Evolutionary conservation across 2,797 vertebrate genomes (phyloP).

Genomic region (Pempheris klunzingeri): DNA sequence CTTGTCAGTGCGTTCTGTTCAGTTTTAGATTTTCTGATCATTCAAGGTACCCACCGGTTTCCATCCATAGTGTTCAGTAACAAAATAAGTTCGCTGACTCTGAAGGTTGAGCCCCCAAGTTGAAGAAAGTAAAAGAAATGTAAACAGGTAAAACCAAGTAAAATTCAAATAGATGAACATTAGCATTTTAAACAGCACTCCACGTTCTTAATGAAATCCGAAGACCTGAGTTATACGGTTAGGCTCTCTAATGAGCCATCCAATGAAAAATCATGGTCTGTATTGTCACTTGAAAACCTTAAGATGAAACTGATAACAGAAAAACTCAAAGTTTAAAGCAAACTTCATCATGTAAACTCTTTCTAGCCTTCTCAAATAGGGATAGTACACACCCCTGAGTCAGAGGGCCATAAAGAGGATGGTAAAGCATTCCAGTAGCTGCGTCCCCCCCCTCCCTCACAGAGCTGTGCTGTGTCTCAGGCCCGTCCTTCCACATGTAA

Average conservation of each 20-base stretch:
- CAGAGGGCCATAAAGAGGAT: conserved; percentile 41
- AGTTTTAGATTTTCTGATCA: not conserved
- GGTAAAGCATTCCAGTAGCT: conserved; percentile 59
- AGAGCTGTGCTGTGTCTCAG: conserved; percentile 36
- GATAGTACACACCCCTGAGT: not conserved
- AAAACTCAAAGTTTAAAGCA: not conserved
- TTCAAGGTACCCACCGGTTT: not conserved
- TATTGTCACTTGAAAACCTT: not conserved
- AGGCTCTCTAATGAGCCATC: not conserved
- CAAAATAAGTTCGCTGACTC: not conserved
- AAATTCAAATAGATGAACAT: not conserved
- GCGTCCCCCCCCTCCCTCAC: conserved; percentile 33
- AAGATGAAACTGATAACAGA: not conserved
- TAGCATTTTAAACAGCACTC: not conserved
- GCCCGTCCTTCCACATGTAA: conserved; percentile 48
- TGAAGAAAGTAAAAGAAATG: no score
- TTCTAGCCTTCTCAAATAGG: not conserved
- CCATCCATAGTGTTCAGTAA: not conserved
- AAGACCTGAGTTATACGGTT: not conserved
- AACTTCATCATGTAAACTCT: not conserved
- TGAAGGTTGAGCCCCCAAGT: no score
- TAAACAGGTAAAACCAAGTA: not conserved
- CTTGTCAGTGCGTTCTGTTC: no score
- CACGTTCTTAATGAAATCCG: not conserved
- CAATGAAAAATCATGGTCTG: not conserved